phyloP scores from a whole-genome alignment of 1,140 invertebrate genomes.

The Drosophila mayri region DNA sequence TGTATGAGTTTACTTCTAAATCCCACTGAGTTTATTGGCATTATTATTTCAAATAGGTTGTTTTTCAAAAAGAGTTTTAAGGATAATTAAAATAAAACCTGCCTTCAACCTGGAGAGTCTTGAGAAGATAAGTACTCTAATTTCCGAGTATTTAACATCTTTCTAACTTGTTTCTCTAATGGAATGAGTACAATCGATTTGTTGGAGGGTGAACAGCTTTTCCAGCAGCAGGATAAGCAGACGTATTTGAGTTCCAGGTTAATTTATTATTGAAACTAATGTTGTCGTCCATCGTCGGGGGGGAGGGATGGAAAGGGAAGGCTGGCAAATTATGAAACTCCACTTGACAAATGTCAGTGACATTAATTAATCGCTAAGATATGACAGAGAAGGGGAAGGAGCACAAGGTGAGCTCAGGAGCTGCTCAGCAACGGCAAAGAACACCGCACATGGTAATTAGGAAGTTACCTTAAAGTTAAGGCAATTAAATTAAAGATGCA shows the following conservation, averaged over 20 bases:
- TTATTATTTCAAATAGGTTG: too few species aligned
- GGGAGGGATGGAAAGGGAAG: constrained; percentile 7
- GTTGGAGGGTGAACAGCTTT: constrained; percentile 24
- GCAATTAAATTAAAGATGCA: not conserved
- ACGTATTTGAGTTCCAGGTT: constrained; percentile 67
- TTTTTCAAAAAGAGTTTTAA: not conserved
- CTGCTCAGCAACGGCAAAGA: not conserved
- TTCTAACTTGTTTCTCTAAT: not conserved
- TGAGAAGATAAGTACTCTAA: not conserved
- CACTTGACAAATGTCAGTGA: constrained; percentile 71
- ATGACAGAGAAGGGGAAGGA: constrained; percentile 18
- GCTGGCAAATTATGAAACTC: constrained; percentile 65
- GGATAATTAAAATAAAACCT: not conserved
- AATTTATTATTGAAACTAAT: constrained; percentile 80
- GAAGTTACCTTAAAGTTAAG: not conserved
- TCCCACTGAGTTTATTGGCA: not conserved
- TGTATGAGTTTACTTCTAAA: too few species aligned
- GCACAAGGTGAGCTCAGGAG: not conserved
- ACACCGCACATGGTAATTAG: constrained; percentile 9
- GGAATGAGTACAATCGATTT: constrained; percentile 27
- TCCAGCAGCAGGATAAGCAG: constrained; percentile 56
- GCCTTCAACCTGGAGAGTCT: too few species aligned
- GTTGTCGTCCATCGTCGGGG: constrained; percentile 27
- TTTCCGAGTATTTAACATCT: not conserved
- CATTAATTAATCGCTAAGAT: constrained; percentile 71